These are phyloP conservation scores for Gymnoscopelus braueri DNA, from an alignment of 2,797 vertebrate species.

Conservation along the genomic window DNA sequence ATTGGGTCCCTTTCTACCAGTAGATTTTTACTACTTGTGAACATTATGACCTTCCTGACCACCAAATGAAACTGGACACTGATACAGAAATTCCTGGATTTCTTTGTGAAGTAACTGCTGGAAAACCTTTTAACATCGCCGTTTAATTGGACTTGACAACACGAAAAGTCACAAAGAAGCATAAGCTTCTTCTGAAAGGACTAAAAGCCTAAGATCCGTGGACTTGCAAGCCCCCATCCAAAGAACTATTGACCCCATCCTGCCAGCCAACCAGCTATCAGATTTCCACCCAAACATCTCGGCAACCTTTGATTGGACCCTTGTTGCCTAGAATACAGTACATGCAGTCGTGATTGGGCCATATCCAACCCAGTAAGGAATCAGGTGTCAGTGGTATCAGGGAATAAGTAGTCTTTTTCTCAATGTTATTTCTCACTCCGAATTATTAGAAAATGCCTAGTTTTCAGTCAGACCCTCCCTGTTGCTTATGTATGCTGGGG, in stretches of 20 bases:
- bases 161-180: too few species aligned
- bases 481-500: slow-evolving; percentile 46
- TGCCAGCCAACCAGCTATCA: slow-evolving; percentile 69
- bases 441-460: slow-evolving; percentile 56
- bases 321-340: slow-evolving; percentile 90
- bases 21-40: slow-evolving; percentile 30
- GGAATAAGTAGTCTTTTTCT: slow-evolving; percentile 84
- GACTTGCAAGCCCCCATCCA: slow-evolving; percentile 55
- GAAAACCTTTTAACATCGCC: slow-evolving; percentile 24
- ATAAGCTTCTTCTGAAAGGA: slow-evolving; percentile 38
- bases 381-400: slow-evolving; percentile 90
- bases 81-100: slow-evolving; percentile 24
- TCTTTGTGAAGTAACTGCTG: slow-evolving; percentile 38
- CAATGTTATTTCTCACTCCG: slow-evolving; percentile 61
- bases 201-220: slow-evolving; percentile 45
- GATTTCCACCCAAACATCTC: slow-evolving; percentile 81
- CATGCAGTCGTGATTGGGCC: slow-evolving; percentile 89
- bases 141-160: slow-evolving; percentile 29
- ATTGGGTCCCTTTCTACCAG: slow-evolving; percentile 12
- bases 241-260: slow-evolving; percentile 66
- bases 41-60: slow-evolving; percentile 13
- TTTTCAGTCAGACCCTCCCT: slow-evolving; percentile 39
- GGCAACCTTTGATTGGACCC: slow-evolving; percentile 88
- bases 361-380: slow-evolving; percentile 84
- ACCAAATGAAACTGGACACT: slow-evolving; percentile 31